Base-by-base conservation (phyloP, 1,140 invertebrate genomes). In the Panagrolaimus sp. region DNA sequence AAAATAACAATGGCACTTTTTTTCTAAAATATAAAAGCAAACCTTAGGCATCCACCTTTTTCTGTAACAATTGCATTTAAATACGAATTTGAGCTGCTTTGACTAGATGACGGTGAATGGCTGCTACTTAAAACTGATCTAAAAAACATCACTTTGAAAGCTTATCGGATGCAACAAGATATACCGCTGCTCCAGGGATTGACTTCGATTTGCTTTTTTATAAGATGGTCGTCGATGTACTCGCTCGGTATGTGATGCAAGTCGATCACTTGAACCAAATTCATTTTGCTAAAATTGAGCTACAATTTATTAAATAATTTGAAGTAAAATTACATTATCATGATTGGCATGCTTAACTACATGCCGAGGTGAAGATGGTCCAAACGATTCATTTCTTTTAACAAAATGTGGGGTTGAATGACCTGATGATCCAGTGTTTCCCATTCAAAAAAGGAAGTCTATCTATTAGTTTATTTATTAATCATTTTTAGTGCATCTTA, bases 171-270 rank as follows among this genome's bases (percentile, higher is more conserved):
- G 1, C 69, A 72, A 61, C 42, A 64, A 20, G 23, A 16, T 20
- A 45, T 66, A 66, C 64, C 70, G 73, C 16, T 69, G 67, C 27
- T 69, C 67, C 64, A 69, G n/a, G 11, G 44, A 62, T 53, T 69
- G 67, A 16, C 66, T 69, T 46, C 67, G 63, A 51, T 67, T 69
- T 7, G 46, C 16, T 20, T 44, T 51, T 53, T 67, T 38, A 7
- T 38, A 38, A 7, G 31, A 38, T 2, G 31, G 66, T 11, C 42
- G 25, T 51, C 51, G 51, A n/a, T 23, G 51, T 27, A 53, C 27
- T 53, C 51, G 20, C 9, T 53, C 51, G 8, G 51, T 53, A 20
- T 27, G 20, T 1, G 51, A 23, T 2, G 51, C 51, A 7, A 53
- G 9, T 53, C 51, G 20, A 27, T 53, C 51, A 53, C 51, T 53